These are phyloP conservation scores for Setophaga kirtlandii DNA, from an alignment of 2,113 vertebrate species.

Conservation along the genomic window DNA sequence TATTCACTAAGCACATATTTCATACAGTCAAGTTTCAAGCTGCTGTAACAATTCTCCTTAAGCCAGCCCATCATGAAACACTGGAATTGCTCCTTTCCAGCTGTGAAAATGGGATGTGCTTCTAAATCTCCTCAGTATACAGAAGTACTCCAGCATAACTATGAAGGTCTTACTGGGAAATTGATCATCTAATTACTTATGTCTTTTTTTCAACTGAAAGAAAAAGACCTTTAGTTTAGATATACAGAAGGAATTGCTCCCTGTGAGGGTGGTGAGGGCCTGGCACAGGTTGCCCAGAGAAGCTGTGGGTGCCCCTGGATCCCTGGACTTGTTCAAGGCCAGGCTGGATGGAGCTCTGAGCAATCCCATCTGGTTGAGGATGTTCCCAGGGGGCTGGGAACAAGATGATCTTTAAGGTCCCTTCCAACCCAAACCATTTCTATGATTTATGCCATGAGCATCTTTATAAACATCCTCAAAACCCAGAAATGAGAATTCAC, in stretches of 20 bases:
- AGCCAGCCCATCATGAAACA: background rate
- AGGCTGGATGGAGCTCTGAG: background rate
- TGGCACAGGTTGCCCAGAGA: background rate
- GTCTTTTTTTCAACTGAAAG: background rate
- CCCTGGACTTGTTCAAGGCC: background rate
- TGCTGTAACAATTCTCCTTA: background rate
- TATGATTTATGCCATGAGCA: background rate
- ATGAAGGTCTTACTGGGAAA: background rate
- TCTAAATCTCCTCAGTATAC: background rate
- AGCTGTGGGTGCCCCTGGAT: background rate
- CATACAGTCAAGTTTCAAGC: background rate
- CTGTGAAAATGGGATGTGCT: background rate
- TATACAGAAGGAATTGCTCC: background rate
- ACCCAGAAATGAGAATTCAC: background rate
- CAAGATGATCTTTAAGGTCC: background rate
- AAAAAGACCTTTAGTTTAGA: background rate
- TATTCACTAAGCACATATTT: background rate
- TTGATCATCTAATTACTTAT: background rate
- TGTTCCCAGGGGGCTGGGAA: background rate
- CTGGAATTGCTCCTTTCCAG: background rate
- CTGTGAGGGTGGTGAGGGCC: accelerated
- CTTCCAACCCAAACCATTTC: background rate
- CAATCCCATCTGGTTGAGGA: background rate
- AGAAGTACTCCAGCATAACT: background rate
- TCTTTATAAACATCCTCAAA: background rate